Percentiles rank a stretch among this genome's conserved stretches.
Evolutionary conservation across 92 coral and sea anemone genomes (phyloP).

Genomic region (Plumapathes pennacea): DNA sequence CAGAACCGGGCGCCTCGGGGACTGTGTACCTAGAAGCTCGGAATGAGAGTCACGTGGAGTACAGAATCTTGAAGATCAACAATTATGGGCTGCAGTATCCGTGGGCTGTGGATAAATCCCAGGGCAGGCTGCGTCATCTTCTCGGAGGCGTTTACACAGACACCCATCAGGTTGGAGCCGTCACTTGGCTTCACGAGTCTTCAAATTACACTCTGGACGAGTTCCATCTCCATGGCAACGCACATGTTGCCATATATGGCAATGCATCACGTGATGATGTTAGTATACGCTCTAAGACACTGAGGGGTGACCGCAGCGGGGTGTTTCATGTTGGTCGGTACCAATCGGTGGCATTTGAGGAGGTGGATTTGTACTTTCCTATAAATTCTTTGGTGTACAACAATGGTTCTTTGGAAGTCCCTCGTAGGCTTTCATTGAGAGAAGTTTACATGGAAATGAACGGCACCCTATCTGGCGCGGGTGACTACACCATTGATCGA

Average conservation of each 20-base stretch:
- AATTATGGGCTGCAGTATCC: constrained; percentile 79
- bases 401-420: constrained; percentile 72
- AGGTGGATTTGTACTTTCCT: constrained; percentile 88
- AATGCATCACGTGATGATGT: constrained; percentile 75
- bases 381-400: constrained; percentile 86
- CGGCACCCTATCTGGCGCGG: constrained; percentile 88
- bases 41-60: constrained; percentile 67
- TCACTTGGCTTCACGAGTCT: constrained; percentile 92
- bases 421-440: constrained; percentile 79
- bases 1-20: constrained; percentile 93
- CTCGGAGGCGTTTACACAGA: constrained; percentile 82
- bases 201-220: constrained; percentile 73
- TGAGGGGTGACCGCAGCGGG: constrained; percentile 91
- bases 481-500: constrained; percentile 90
- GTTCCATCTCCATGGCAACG: constrained; percentile 92
- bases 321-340: constrained; percentile 89
- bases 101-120: constrained; percentile 62
- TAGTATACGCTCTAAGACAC: constrained; percentile 53
- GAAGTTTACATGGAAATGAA: constrained; percentile 95
- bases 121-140: constrained; percentile 68
- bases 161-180: constrained; percentile 78
- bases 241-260: constrained; percentile 91
- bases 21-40: constrained; percentile 84
- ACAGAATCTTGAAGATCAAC: constrained; percentile 70
- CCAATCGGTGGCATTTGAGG: constrained; percentile 73